A percentile compares a stretch with the other conserved stretches of the same genome.
Conservation (phyloP, 2,888 invertebrate genomes). For the Hirtodrosophila alboralis region DNA sequence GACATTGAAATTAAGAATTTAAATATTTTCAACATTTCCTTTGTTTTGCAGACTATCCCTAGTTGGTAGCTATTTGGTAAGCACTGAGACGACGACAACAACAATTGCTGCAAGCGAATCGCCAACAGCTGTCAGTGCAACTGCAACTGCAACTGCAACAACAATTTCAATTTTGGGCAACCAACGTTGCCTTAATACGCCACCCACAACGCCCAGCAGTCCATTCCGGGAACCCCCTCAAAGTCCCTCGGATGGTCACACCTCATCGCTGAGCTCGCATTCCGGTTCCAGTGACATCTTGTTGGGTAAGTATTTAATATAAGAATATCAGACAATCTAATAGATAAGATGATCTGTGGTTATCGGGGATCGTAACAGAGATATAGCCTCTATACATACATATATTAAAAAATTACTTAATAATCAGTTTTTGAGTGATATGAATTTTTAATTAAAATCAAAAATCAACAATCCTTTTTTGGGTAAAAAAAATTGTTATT, state of each 20-base stretch:
- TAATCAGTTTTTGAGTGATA: no score
- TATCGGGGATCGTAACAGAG: no score
- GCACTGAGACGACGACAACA: constrained; percentile 32
- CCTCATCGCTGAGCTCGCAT: constrained; percentile 82
- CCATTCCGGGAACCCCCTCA: constrained; percentile 80
- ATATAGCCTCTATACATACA: no score
- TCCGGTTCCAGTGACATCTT: constrained; percentile 82
- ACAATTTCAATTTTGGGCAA: constrained; percentile 39
- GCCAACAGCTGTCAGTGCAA: constrained; percentile 18
- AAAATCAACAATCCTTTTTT: no score
- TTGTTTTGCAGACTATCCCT: constrained; percentile 27
- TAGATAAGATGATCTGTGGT: no score
- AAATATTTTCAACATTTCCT: constrained; percentile 7
- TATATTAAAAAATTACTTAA: no score
- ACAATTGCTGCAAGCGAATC: constrained; percentile 2
- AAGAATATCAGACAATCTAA: no score
- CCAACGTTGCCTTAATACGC: constrained; percentile 73
- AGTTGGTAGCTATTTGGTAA: constrained; percentile 28
- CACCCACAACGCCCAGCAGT: constrained; percentile 81
- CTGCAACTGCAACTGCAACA: constrained; percentile 22
- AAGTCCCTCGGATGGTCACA: constrained; percentile 83
- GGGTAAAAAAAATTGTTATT: no score
- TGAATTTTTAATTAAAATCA: no score
- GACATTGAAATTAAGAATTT: constrained; percentile 13
- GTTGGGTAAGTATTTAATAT: constrained; percentile 78